Evolutionary conservation across 2,797 vertebrate species (phyloP).

Genomic region (Hapalemur alaotrensis): DNA sequence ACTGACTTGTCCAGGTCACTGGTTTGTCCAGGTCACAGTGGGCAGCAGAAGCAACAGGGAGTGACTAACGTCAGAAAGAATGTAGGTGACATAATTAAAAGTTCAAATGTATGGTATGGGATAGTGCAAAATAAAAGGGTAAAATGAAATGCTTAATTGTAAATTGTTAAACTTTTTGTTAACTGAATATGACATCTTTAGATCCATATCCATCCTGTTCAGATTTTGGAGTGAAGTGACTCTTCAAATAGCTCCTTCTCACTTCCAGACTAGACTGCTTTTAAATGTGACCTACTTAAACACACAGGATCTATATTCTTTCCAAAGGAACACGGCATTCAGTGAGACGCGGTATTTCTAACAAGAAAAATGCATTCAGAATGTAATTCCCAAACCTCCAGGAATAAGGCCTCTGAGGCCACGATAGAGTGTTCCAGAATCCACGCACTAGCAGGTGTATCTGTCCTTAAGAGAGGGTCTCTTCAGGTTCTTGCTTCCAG

Average conservation of each 20-base stretch:
- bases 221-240: background rate
- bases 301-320: background rate
- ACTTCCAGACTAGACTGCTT: background rate
- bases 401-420: background rate
- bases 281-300: conserved; percentile 34
- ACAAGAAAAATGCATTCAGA: background rate
- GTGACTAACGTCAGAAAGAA: background rate
- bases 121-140: background rate
- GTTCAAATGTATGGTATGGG: background rate
- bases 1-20: background rate
- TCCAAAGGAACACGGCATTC: background rate
- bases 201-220: background rate
- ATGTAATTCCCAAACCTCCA: background rate
- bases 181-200: background rate
- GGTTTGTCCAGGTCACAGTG: background rate
- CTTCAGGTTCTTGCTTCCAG: background rate
- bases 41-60: background rate
- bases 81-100: background rate
- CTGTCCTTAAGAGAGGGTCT: background rate
- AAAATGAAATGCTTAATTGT: background rate
- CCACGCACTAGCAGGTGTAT: background rate
- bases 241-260: background rate
- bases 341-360: background rate
- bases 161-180: background rate
- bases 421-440: background rate